A percentile compares a stretch with the other conserved stretches of the same genome.
Evolutionary conservation across 2,888 invertebrate genomes (phyloP).

Genomic region (Dilophus febrilis): DNA sequence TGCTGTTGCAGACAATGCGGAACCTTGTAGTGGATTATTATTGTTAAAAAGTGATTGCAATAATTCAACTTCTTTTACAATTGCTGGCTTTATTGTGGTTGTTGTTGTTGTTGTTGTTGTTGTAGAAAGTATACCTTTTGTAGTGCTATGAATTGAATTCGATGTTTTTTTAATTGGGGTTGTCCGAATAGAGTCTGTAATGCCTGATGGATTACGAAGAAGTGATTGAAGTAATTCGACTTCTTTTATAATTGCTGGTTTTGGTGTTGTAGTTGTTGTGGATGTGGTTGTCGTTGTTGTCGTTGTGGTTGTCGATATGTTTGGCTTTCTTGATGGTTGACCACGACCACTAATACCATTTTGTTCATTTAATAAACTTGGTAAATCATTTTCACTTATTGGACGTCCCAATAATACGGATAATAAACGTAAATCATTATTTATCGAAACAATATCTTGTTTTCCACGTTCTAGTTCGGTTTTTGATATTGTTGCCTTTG

Average conservation of each 20-base stretch:
- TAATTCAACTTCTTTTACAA: constrained; percentile 13
- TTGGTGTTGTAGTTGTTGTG: constrained; percentile 19
- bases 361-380: constrained; percentile 12
- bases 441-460: constrained; percentile 16
- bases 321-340: constrained; percentile 9
- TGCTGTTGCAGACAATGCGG: constrained; percentile 14
- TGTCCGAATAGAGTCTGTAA: too few relatives aligned
- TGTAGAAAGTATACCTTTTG: too few relatives aligned
- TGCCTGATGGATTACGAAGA: too few relatives aligned
- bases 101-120: constrained; percentile 19
- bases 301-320: constrained; percentile 10
- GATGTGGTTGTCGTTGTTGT: constrained; percentile 25
- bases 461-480: constrained; percentile 10
- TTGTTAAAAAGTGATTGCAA: constrained; percentile 14
- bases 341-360: constrained; percentile 5
- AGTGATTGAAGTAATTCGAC: constrained; percentile 13
- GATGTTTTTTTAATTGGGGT: too few relatives aligned
- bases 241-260: constrained; percentile 15
- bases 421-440: constrained; percentile 17
- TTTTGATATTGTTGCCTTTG: constrained; percentile 10
- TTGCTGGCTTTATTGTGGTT: constrained; percentile 21
- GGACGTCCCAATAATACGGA: constrained; percentile 17
- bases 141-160: too few relatives aligned
- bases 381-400: constrained; percentile 14
- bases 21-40: not conserved